Evolutionary conservation across 2,888 invertebrate species (phyloP).

Genomic region (Aphidius colemani): DNA sequence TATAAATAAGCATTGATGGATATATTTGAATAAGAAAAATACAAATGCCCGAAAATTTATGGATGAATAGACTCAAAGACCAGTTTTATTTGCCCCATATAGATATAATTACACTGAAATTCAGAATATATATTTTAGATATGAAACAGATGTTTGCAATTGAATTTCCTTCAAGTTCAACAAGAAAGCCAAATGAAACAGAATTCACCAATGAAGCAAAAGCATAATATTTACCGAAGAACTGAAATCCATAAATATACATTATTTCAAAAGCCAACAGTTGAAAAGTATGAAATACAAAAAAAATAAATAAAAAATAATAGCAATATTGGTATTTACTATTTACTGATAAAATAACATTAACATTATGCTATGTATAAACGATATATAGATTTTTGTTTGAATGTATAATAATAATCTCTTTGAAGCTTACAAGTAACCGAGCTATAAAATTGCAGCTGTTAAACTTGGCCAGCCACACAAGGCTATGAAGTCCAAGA

Average conservation of each 20-base stretch:
- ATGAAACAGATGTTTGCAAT: no score
- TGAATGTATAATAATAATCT: conserved; percentile 30
- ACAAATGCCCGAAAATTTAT: neutral
- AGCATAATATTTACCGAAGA: no score
- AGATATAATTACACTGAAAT: no score
- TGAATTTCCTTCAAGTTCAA: neutral
- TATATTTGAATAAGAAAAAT: neutral
- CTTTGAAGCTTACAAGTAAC: conserved; percentile 20
- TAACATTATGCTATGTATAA: neutral
- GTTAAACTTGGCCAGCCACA: conserved; percentile 21
- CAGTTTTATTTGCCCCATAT: no score
- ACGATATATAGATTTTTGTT: conserved; percentile 2
- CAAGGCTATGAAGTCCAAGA: conserved; percentile 21
- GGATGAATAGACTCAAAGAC: no score
- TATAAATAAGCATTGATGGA: neutral
- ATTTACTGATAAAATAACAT: no score
- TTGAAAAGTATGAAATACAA: neutral
- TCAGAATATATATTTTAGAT: no score
- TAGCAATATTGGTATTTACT: no score
- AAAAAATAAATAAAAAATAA: no score
- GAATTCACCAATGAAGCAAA: no score
- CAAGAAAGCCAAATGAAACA: conserved; percentile 6
- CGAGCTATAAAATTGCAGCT: conserved; percentile 27
- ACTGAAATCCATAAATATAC: neutral
- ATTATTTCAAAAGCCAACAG: neutral